Base-by-base conservation (phyloP, 1,140 invertebrate species). In the Tribolium castaneum region DNA sequence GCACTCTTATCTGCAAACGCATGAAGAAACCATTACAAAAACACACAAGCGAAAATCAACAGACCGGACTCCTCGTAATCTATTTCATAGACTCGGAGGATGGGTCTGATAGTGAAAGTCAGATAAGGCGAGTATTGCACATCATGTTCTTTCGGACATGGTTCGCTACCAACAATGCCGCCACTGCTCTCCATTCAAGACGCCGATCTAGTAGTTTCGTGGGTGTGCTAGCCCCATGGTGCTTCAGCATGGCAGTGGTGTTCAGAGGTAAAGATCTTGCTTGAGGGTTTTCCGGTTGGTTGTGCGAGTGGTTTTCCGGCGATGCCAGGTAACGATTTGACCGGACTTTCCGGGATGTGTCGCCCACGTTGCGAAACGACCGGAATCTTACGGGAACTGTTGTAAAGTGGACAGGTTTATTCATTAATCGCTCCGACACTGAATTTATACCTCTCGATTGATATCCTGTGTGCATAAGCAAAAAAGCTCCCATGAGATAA, bases 131-230 rank as follows among this genome's bases (percentile, higher is more conserved):
- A 77, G 71, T 81, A 80, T 81, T 80, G 78, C 80, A 80, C 77
- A 78, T 45, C 22, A 80, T 52, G 25, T 62, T 76, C 25, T 50
- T 70, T 30, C 56, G 76, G 81, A 82, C 78, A 83, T 82, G 82
- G 79, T 82, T 78, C 75, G 83, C 66, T 84, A 82, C 76, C 80
- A 84, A 84, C 83, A 83, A 83, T 84, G 80, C 81, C 78, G 78
- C 79, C 77, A 75, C 50, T 74, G 78, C 72, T 78, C 75, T 80
- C 74, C 66, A 72, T 78, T 77, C 49, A 66, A 66, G 25, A 66
- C 54, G 54, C 19, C 54, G 4, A 59, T n/a, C 10, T 35, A 35
- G 59, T 66, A 35, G 30, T 66, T 22, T 13, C 14, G 59, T 66
- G 59, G 25, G 25, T 34, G 59, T 35, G 30, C 39, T 34, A 13